phyloP scores from a whole-genome alignment of 2,113 vertebrate species.

The Protobothrops flavoviridis region DNA sequence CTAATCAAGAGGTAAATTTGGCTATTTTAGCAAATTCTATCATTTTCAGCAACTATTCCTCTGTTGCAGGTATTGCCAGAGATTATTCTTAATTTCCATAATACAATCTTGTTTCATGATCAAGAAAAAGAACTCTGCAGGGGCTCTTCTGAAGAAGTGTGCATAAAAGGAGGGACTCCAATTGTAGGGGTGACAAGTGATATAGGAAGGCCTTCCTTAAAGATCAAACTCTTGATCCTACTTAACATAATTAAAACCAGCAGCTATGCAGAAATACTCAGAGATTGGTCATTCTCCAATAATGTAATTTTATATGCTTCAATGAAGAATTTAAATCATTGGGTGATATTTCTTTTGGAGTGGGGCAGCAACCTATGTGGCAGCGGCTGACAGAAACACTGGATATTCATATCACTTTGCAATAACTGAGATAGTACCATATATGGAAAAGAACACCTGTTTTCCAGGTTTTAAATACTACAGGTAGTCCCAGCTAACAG shows the following conservation, averaged over 20 bases:
- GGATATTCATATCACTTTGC: too few relatives aligned
- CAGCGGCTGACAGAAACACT: too few relatives aligned
- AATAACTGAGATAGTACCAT: too few relatives aligned
- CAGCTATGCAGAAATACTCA: background rate
- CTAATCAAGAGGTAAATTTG: background rate
- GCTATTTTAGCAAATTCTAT: background rate
- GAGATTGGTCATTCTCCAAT: background rate
- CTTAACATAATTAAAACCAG: conserved; percentile 19
- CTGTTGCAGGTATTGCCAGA: background rate
- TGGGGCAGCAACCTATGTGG: too few relatives aligned
- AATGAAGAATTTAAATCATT: conserved; percentile 3
- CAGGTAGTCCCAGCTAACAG: background rate
- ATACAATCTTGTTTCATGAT: background rate
- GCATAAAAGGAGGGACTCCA: background rate
- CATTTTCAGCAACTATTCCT: background rate
- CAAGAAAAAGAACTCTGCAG: background rate
- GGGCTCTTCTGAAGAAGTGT: background rate
- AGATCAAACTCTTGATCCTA: background rate
- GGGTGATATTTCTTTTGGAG: background rate
- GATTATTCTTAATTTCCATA: background rate
- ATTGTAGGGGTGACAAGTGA: background rate
- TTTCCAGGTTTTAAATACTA: background rate
- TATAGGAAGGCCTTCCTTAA: background rate
- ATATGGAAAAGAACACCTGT: too few relatives aligned
- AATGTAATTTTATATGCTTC: background rate